These are phyloP conservation scores for Schizothorax lantsangensis DNA, from an alignment of 2,797 vertebrate species.

Conservation along the genomic window DNA sequence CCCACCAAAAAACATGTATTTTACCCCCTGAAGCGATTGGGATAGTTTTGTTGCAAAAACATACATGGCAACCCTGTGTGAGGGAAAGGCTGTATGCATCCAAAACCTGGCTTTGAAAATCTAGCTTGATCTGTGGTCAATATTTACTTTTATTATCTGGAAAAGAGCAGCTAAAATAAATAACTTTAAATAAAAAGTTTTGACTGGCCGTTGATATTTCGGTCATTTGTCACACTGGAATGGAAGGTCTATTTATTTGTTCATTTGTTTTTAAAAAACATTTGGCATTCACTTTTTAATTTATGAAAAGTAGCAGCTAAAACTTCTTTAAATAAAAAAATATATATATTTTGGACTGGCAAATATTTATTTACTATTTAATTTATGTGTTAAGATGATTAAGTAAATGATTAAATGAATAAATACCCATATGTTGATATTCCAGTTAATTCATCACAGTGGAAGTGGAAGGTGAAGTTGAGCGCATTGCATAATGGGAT, in stretches of 20 bases:
- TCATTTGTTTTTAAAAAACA: background rate
- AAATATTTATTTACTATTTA: too few species aligned
- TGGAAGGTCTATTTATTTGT: background rate
- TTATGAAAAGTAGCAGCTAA: background rate
- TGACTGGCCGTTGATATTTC: too few species aligned
- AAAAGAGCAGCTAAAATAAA: background rate
- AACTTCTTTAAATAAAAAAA: too few species aligned
- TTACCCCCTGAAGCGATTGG: too few species aligned
- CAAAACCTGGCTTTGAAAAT: background rate
- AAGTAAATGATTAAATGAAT: too few species aligned
- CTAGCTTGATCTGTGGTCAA: background rate
- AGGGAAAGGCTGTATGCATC: background rate
- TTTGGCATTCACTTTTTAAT: background rate
- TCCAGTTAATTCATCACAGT: background rate
- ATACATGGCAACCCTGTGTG: too few species aligned
- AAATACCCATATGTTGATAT: background rate
- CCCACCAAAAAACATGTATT: too few species aligned
- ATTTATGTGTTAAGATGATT: too few species aligned
- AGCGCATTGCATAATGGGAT: background rate
- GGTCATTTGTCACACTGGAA: too few species aligned
- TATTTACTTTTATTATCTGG: background rate
- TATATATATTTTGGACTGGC: too few species aligned
- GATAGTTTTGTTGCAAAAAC: too few species aligned
- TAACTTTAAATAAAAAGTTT: too few species aligned
- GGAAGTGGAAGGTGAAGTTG: background rate